Conservation (phyloP, 2,888 invertebrate genomes). For the Torymus auratus region DNA sequence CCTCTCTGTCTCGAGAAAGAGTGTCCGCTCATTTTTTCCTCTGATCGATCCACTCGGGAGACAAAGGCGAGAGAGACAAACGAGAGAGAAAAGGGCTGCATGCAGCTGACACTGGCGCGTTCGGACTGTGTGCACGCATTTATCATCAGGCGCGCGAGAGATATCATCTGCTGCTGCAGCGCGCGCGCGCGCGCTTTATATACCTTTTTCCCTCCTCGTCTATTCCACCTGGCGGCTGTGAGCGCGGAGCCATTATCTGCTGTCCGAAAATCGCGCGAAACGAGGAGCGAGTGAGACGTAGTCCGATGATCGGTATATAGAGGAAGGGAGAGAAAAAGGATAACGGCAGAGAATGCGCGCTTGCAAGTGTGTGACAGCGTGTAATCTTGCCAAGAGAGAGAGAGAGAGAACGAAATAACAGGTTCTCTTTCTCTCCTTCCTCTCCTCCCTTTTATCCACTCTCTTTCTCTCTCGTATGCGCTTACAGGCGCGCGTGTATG, state of each 20-base stretch:
- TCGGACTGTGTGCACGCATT: slow-evolving; percentile 68
- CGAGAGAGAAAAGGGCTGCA: slow-evolving; percentile 7
- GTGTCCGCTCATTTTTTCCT: no score
- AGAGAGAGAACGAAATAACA: slow-evolving; percentile 71
- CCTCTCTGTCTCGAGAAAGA: no score
- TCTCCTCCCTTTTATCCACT: slow-evolving; percentile 56
- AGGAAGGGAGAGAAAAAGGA: slow-evolving; percentile 5
- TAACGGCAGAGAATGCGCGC: slow-evolving; percentile 24
- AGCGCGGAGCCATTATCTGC: no score
- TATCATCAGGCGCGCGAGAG: slow-evolving; percentile 72
- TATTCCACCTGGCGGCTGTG: background rate
- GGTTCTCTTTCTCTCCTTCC: slow-evolving; percentile 71
- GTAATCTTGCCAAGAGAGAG: slow-evolving; percentile 69
- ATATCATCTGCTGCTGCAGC: slow-evolving; percentile 73
- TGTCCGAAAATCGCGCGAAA: no score
- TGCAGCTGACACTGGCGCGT: slow-evolving; percentile 45
- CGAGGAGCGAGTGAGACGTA: no score
- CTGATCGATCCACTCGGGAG: slow-evolving; percentile 52
- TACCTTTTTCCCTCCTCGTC: background rate
- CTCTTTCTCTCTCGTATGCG: no score
- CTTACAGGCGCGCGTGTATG: no score
- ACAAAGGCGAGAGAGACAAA: slow-evolving; percentile 36
- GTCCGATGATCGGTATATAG: background rate
- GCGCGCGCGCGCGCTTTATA: background rate
- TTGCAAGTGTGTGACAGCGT: slow-evolving; percentile 73